Evolutionary conservation across 2,888 invertebrate species (phyloP), one percentile per base, ranked within the genome.

Genomic region (Polia nebulosa): DNA sequence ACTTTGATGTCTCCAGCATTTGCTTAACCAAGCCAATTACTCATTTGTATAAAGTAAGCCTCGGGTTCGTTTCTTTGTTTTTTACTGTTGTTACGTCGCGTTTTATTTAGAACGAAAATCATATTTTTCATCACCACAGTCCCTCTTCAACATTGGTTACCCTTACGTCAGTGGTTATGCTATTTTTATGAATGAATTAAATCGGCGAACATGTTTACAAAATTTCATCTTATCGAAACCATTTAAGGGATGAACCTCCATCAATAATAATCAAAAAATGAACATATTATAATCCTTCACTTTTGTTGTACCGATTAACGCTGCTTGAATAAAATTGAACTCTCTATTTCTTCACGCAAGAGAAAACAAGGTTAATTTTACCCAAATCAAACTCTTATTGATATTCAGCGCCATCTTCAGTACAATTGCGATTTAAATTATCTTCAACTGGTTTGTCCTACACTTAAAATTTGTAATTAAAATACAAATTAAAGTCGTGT

Each of bases 1-100:
- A 78, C 74, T 78, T 74, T 67, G 74, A 44, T 57, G 56, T 75
- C 56, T 70, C 39, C 44, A 52, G 70, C 65, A 60, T 78, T 78
- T 80, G 63, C 72, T 80, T 78, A 78, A 72, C 67, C 71, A 74
- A 67, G 74, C 59, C 62, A 81, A 70, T 74, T 77, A 77, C 61
- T 72, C 66, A 79, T 81, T 78, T 78, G 78, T 81, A 78, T 66
- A 78, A 72, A 72, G 63, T 72, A 63, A 66, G 45, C 55, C 53
- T 47, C 44, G 52, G 47, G 36, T n/a, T 49, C 20, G 29, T 56
- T 60, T 51, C 22, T 44, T 77, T 58, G n/a, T 59, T 55, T 66
- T 45, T 32, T 20, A 39, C 3, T 22, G n/a, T 47, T 47, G 15
- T 22, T 45, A 13, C 17, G 29, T 9, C n/a, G 8, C 2, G 9